Conservation (phyloP, 2,113 vertebrate species). For the Ardeotis arabs region DNA sequence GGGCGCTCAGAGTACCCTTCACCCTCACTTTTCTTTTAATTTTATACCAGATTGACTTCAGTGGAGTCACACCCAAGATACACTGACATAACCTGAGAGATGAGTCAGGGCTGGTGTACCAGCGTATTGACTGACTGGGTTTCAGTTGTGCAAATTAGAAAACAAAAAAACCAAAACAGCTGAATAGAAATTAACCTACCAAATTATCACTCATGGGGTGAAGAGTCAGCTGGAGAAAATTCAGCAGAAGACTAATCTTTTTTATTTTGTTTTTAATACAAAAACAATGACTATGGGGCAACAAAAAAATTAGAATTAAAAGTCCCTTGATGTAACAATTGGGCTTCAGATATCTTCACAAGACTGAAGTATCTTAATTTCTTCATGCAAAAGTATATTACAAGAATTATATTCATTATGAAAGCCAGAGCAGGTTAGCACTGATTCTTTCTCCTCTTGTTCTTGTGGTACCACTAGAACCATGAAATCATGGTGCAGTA, state of each 20-base stretch:
- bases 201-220: background rate
- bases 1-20: background rate
- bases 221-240: background rate
- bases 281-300: background rate
- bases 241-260: background rate
- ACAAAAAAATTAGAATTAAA: background rate
- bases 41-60: background rate
- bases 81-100: background rate
- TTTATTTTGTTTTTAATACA: background rate
- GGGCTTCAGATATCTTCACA: background rate
- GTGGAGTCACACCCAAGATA: constrained; percentile 27
- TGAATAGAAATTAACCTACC: background rate
- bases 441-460: background rate
- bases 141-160: constrained; percentile 42
- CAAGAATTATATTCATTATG: background rate
- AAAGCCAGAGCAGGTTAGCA: background rate
- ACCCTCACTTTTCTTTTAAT: background rate
- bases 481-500: background rate
- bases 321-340: fast-evolving
- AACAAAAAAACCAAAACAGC: background rate
- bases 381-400: background rate
- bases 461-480: background rate
- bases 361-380: background rate
- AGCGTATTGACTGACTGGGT: background rate
- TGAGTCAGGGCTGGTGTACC: constrained; percentile 49